Base-by-base conservation (phyloP, 2,113 vertebrate genomes). In the Macquaria ambigua region DNA sequence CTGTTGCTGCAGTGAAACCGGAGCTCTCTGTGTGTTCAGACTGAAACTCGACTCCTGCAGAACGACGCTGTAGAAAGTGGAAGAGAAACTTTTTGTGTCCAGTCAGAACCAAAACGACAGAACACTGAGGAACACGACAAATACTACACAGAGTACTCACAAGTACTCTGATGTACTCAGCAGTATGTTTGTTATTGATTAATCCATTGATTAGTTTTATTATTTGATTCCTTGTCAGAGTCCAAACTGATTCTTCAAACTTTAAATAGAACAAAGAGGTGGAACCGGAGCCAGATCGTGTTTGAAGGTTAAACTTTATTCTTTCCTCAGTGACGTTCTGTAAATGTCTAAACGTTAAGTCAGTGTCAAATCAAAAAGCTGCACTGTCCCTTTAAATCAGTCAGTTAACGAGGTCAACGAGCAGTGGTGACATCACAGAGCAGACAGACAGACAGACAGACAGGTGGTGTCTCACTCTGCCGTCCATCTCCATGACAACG, bases 11-110 rank as follows among this genome's bases (percentile, higher is more conserved):
- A 18, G 80, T 87, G 89, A 89, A 89, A 93, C 79, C 62, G 0
- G 91, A 91, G 28, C 72, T 68, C 31, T 80, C 21, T 34, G 39
- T 75, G 68, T 84, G 58, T 63, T 55, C 48, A 43, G 43, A 62
- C 79, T 90, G 92, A 88, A 89, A 92, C 83, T 61, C 0, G 77
- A 92, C 81, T 79, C 87, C 83, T 59, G 63, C 70, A 69, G 67
- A 76, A 81, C 48, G 3, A 56, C n/a, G 8, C 67, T 68, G 59
- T 53, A 82, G 84, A 86, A 81, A 85, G 83, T 68, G 5, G 12
- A 84, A 50, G 28, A 74, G 39, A 61, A 82, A 71, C 63, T 62
- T 79, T 89, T 63, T 86, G 83, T 81, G 72, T 79, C 34, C 66
- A 61, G 53, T 43, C 16, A 8, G 56, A 85, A 74, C 31, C 31